These are phyloP conservation scores for Drosophila auraria DNA, from an alignment of 1,140 invertebrate species.

Conservation along the genomic window DNA sequence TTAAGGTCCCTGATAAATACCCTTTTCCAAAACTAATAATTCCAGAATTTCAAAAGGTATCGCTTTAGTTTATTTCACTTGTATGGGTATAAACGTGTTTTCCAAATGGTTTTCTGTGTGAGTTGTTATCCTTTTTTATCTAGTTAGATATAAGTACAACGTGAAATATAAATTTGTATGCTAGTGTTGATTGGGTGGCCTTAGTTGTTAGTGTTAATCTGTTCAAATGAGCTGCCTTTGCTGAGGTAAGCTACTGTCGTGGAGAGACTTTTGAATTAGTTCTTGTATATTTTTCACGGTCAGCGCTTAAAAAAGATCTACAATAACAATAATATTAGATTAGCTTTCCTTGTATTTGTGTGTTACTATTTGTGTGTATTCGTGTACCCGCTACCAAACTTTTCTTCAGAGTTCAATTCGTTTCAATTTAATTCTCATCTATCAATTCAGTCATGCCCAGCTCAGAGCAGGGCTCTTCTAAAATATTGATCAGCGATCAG, in stretches of 20 bases:
- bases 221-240: conserved; percentile 37
- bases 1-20: not conserved
- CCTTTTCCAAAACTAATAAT: not conserved
- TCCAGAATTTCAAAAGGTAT: conserved; percentile 39
- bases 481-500: conserved; percentile 61
- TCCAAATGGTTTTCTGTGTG: conserved; percentile 47
- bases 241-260: conserved; percentile 66
- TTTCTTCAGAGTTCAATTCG: conserved; percentile 53
- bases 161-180: conserved; percentile 78
- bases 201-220: conserved; percentile 50
- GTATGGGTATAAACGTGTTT: conserved; percentile 59
- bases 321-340: conserved; percentile 78
- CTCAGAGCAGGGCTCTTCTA: conserved; percentile 60
- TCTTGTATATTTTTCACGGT: conserved; percentile 41
- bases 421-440: conserved; percentile 50
- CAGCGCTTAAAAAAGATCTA: conserved; percentile 73
- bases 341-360: conserved; percentile 29
- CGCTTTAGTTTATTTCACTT: conserved; percentile 65
- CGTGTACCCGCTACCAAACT: conserved; percentile 72
- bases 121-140: conserved; percentile 53
- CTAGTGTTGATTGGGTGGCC: conserved; percentile 63
- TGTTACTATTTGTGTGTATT: conserved; percentile 26
- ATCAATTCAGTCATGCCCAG: conserved; percentile 77
- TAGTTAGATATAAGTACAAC: conserved; percentile 68
- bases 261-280: conserved; percentile 42